A percentile compares a stretch with the other conserved stretches of the same genome.
phyloP scores from a whole-genome alignment of 2,888 invertebrate species.

The Lampropteryx suffumata region DNA sequence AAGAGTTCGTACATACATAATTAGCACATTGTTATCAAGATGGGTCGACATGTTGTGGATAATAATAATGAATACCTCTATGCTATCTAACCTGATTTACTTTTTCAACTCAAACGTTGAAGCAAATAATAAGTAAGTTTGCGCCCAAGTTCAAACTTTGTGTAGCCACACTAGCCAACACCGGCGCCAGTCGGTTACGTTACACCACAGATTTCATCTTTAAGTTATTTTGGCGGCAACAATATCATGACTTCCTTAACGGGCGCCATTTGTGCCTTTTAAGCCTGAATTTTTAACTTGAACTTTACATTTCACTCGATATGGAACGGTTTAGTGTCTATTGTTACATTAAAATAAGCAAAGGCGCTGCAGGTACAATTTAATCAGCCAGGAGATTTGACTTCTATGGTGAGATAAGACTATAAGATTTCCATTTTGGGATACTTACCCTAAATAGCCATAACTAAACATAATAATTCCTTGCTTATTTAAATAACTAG shows the following conservation, averaged over 20 bases:
- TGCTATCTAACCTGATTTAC: no score
- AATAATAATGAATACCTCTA: no score
- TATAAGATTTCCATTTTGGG: no score
- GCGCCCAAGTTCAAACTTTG: conserved; percentile 13
- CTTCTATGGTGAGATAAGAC: conserved; percentile 16
- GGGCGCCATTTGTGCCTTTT: conserved; percentile 56
- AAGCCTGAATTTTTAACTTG: conserved; percentile 55
- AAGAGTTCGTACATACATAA: no score
- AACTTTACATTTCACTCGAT: conserved; percentile 52
- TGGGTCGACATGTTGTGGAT: no score
- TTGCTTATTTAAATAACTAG: no score
- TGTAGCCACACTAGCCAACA: conserved; percentile 21
- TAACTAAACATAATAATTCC: no score
- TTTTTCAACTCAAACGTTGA: no score
- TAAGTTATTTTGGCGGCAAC: conserved; percentile 69
- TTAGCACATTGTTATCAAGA: no score
- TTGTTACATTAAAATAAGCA: conserved; percentile 46
- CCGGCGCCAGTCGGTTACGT: conserved; percentile 73
- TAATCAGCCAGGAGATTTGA: conserved; percentile 19
- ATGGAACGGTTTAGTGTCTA: conserved; percentile 57
- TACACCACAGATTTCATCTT: conserved; percentile 74
- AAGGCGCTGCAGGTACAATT: conserved; percentile 4
- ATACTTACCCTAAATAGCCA: no score
- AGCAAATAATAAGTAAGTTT: no score
- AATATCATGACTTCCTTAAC: conserved; percentile 72